These are phyloP conservation scores for Quadroppia sp. DNA, from an alignment of 2,888 invertebrate genomes.

Conservation along the genomic window DNA sequence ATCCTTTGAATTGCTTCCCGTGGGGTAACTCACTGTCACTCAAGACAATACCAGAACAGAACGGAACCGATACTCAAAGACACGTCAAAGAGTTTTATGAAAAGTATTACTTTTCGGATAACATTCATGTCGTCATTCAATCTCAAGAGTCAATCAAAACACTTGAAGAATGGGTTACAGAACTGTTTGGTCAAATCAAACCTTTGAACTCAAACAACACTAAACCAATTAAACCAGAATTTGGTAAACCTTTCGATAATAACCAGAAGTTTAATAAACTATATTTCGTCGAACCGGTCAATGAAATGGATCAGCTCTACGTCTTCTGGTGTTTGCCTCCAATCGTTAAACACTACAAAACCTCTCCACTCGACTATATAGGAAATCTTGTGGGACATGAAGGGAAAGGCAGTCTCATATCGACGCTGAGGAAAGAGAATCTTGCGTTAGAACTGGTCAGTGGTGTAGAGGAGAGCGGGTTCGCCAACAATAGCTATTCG, in stretches of 20 bases:
- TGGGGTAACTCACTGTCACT: slow-evolving; percentile 43
- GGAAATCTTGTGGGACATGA: slow-evolving; percentile 43
- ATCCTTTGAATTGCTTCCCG: slow-evolving; percentile 37
- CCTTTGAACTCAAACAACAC: slow-evolving; percentile 41
- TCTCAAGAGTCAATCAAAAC: slow-evolving; percentile 42
- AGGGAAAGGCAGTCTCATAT: slow-evolving; percentile 44
- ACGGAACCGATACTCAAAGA: slow-evolving; percentile 39
- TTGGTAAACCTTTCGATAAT: slow-evolving; percentile 49
- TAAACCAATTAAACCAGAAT: not conserved
- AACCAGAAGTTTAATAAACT: slow-evolving; percentile 50
- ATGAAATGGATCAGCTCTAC: slow-evolving; percentile 56
- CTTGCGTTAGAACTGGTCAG: slow-evolving; percentile 51
- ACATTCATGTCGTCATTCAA: slow-evolving; percentile 44
- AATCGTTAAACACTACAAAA: slow-evolving; percentile 56
- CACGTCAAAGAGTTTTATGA: slow-evolving; percentile 38
- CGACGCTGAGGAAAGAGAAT: slow-evolving; percentile 47
- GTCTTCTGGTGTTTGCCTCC: slow-evolving; percentile 65
- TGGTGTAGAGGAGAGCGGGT: slow-evolving; percentile 60
- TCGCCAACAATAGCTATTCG: slow-evolving; percentile 73
- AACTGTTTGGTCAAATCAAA: slow-evolving; percentile 37
- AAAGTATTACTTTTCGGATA: slow-evolving; percentile 41
- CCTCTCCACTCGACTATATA: slow-evolving; percentile 40
- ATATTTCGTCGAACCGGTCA: slow-evolving; percentile 52
- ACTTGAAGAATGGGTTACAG: slow-evolving; percentile 39
- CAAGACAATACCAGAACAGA: slow-evolving; percentile 29